Evolutionary conservation across 2,888 invertebrate genomes (phyloP), one percentile per base, ranked within the genome.

Genomic region (Tribolium freemani): DNA sequence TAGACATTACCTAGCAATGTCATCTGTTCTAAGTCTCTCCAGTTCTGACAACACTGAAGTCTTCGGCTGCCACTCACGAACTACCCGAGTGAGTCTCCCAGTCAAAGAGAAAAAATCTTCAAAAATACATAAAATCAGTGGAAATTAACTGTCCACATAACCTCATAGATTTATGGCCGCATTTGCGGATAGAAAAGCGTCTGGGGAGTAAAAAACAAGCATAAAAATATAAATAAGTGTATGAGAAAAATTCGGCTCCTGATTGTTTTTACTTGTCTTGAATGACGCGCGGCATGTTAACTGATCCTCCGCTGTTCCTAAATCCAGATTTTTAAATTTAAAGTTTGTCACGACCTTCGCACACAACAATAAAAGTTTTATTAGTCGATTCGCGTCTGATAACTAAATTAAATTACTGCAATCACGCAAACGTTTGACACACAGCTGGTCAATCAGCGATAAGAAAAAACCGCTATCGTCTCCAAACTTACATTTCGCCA

Each of bases 281-380:
- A 31, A 21, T 51, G 51, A 60, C 60, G 60, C 48, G 46, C 46
- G 5, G 13, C 0, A 38, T 38, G 30, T 48, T 44, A 45, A 20
- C 20, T 8, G 46, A 26, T 20, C 21, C 30, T 20, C 45, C 1
- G 30, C 8, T 20, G 51, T 20, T 20, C 51, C 51, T 51, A 51
- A 51, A 51, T 51, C 51, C 51, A 54, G 31, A 54, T 11, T 30
- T 30, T 60, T 60, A 48, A 60, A 31, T 63, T 51, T 51, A 63
- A 63, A 51, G 51, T 20, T 51, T 51, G 31, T 63, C 30, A 51
- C 60, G 64, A 54, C 64, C 64, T 64, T 64, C 64, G 54, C 46
- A 5, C 46, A 5, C 38, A 26, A 64, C 64, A 54, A 54, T 64
- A 64, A 64, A 64, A 44, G 13, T 64, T 64, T 63, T 63, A 63